These are phyloP conservation scores for Malurus leucopterus DNA, from an alignment of 2,797 vertebrate species.

Conservation along the genomic window DNA sequence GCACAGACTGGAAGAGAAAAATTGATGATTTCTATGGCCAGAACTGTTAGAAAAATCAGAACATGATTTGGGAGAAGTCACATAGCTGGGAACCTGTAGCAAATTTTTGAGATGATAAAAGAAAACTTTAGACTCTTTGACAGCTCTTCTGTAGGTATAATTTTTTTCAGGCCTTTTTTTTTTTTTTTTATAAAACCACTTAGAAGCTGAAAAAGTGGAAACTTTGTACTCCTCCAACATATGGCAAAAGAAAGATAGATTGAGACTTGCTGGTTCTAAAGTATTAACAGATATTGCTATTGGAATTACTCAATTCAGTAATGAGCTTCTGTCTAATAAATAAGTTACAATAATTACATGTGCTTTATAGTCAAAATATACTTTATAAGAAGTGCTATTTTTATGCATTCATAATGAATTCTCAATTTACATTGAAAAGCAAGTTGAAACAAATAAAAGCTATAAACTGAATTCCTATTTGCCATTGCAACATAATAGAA, in stretches of 20 bases:
- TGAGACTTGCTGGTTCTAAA: neutral
- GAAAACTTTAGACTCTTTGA: neutral
- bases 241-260: neutral
- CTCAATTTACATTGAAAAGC: neutral
- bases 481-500: neutral
- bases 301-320: neutral
- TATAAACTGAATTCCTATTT: neutral
- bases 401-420: neutral
- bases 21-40: neutral
- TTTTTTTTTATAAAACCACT: neutral
- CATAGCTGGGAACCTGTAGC: neutral
- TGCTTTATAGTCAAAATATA: neutral
- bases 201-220: neutral
- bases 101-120: constrained; percentile 18
- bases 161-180: neutral
- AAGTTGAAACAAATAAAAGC: neutral
- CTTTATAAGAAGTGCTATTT: neutral
- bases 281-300: neutral
- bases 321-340: neutral
- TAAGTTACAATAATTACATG: neutral
- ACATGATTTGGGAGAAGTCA: constrained; percentile 18
- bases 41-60: constrained; percentile 29
- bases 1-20: neutral
- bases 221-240: neutral
- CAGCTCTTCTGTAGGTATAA: neutral